Evolutionary conservation across 1,140 invertebrate genomes (phyloP), one percentile per base, ranked within the genome.

Genomic region (Mercenaria mercenaria): DNA sequence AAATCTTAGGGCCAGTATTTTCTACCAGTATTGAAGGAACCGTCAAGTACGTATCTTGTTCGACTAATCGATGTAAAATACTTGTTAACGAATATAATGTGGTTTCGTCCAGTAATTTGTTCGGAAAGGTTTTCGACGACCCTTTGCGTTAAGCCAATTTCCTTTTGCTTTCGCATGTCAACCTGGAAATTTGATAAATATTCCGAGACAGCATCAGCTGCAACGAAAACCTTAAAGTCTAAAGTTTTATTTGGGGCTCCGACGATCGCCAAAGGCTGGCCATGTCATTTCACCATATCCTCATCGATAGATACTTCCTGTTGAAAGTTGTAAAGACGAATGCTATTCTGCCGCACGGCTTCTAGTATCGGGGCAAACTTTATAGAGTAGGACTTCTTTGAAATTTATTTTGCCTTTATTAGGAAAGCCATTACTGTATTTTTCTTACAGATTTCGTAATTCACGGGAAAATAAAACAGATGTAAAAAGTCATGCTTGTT

Each of bases 1-100:
- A 81, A 59, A 11, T 81, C 79, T 81, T 8, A n/a, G 32, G 50
- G 79, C 50, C 79, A 81, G 41, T 59, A 59, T 59, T 59, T 81
- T 50, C 56, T 56, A 11, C 79, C 79, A 47, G 32, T 59, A 59
- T 81, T 81, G 47, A 81, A 81, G 3, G 56, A 56, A 34, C 79
- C 79, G 11, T 77, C 41, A 20, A 23, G 74, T 8, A 77, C 11
- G 6, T 15, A 77, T 2, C 41, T 2, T 20, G 74, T 10, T 11
- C 41, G 11, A 2, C 6, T 6, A 43, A 41, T 43, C 3, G 41
- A 43, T 41, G 74, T 43, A n/a, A 43, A 77, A 41, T 29, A 77
- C 11, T 47, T 77, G 43, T 77, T 37, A 13, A 77, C 26, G n/a
- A 77, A 77, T 13, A 59, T 39, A 43, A 10, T 47, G 15, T 47